Evolutionary conservation across 1,140 invertebrate genomes (phyloP), one percentile per base, ranked within the genome.

Genomic region (Nasonia longicornis): DNA sequence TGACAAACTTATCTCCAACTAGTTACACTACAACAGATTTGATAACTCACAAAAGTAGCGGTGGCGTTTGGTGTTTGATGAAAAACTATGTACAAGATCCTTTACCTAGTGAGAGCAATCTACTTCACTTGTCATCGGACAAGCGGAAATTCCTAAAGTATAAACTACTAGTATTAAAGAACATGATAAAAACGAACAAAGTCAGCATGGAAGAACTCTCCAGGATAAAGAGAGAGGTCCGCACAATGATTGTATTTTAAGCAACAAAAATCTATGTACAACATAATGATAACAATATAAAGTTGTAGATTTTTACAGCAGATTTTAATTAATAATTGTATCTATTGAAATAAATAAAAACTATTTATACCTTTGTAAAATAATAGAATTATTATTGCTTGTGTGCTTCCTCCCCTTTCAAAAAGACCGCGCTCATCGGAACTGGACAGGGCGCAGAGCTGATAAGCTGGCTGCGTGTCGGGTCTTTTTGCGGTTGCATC

Each of bases 21-120:
- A 77, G 83, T 16, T 12, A 79, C 22, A 67, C 88, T 7, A 58
- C 31, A 11, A 81, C 87, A 22, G 87, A 91, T 84, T 83, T 88
- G 8, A 85, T 91, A 6, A 84, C 87, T 22, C 77, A 87, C 3
- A 85, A 82, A 31, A 80, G 84, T 0, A 64, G 87, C 45, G 67
- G 79, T 0, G 77, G 83, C 26, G 82, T 88, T 42, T 90, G 88
- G 89, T 90, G 87, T 35, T 72, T 91, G 1, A 86, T 90, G 69
- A 87, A 81, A 22, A 80, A 90, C 85, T 90, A 86, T 79, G 22
- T 87, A 22, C 84, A 83, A 31, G 83, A 86, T 83, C 80, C 86
- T 26, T 10, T 64, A 8, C 14, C 72, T 1, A 83, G 81, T 2
- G 82, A 84, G 79, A 79, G 79, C 11, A 85, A 73, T 14, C 84